These are phyloP conservation scores for Poecilia velifera DNA, from an alignment of 2,797 vertebrate genomes.

Conservation along the genomic window DNA sequence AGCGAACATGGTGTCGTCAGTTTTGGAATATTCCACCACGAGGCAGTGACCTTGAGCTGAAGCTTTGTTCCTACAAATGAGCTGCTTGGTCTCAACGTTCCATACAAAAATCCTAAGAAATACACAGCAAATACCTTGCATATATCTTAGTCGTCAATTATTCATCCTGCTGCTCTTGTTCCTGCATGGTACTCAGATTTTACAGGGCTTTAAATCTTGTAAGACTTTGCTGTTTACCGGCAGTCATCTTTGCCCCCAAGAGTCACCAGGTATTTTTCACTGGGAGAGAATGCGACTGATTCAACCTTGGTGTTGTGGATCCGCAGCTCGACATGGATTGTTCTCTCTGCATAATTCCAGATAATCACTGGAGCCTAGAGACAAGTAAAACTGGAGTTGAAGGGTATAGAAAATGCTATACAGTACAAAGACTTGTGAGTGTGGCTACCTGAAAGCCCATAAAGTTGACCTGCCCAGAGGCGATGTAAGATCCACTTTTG, in stretches of 20 bases:
- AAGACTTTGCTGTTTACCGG: constrained; percentile 77
- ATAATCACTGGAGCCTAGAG: constrained; percentile 87
- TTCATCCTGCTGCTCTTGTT: background rate
- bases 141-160: too few species aligned
- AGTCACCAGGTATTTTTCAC: constrained; percentile 87
- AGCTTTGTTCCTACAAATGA: constrained; percentile 87
- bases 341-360: constrained; percentile 85
- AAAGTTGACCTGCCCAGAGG: constrained; percentile 90
- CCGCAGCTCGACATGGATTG: constrained; percentile 80
- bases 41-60: constrained; percentile 80
- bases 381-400: constrained; percentile 5
- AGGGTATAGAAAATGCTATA: background rate
- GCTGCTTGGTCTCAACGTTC: constrained; percentile 83
- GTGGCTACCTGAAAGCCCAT: constrained; percentile 88
- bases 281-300: constrained; percentile 88
- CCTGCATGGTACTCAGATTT: background rate
- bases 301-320: constrained; percentile 91
- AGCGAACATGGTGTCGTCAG: constrained; percentile 84
- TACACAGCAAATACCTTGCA: constrained; percentile 16
- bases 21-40: constrained; percentile 79
- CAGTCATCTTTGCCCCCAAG: constrained; percentile 91
- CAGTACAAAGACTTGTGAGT: background rate
- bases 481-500: constrained; percentile 83
- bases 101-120: constrained; percentile 87
- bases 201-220: background rate